Percentiles rank a stretch among this genome's conserved stretches.
These are phyloP conservation scores for Caenorhabditis doughertyi DNA, from an alignment of 2,888 invertebrate genomes.

Conservation along the genomic window DNA sequence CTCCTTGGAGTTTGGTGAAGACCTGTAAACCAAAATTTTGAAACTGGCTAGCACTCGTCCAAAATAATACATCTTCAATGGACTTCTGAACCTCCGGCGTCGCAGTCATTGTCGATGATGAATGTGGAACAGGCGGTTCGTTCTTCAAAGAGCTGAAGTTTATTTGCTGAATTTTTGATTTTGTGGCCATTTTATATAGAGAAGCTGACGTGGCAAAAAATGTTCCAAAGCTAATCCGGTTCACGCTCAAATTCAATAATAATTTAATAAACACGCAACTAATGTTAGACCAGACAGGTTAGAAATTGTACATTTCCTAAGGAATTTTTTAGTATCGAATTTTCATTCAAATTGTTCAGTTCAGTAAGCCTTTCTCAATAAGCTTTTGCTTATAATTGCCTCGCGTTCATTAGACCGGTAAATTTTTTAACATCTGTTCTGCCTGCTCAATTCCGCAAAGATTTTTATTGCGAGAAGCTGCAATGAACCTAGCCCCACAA, in stretches of 20 bases:
- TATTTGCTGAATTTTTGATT: neutral
- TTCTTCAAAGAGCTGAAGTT: slow-evolving; percentile 15
- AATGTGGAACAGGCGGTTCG: slow-evolving; percentile 27
- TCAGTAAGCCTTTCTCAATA: no score
- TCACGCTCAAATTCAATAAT: neutral
- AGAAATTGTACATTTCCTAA: no score
- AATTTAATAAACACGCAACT: no score
- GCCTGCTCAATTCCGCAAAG: no score
- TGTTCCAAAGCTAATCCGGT: neutral
- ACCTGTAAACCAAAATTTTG: slow-evolving; percentile 45
- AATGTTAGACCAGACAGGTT: no score
- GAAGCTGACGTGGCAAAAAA: neutral
- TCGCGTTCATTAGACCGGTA: no score
- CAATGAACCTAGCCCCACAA: no score
- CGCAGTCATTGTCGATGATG: slow-evolving; percentile 45
- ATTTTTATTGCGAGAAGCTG: no score
- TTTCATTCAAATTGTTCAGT: no score
- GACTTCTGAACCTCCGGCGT: slow-evolving; percentile 60
- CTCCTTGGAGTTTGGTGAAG: slow-evolving; percentile 69
- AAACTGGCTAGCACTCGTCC: neutral
- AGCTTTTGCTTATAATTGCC: no score
- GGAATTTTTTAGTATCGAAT: no score
- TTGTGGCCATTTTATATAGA: slow-evolving; percentile 25
- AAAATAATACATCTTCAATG: slow-evolving; percentile 49
- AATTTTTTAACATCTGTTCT: no score